Evolutionary conservation across 2,888 invertebrate genomes (phyloP), one percentile per base, ranked within the genome.

Genomic region (Cordylochernes scorpioides): DNA sequence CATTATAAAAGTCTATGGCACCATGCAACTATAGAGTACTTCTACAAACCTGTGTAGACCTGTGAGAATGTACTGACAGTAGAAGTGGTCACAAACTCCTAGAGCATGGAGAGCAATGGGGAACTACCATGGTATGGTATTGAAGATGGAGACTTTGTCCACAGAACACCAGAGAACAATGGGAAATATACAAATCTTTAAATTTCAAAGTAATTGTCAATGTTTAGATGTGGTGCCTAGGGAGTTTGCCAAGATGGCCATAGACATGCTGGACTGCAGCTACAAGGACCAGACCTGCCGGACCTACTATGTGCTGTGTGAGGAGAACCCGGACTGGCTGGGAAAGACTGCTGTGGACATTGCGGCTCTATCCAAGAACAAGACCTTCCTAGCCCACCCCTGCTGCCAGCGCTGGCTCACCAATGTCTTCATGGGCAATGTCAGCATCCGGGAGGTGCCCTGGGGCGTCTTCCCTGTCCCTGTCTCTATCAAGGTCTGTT

Each of bases 341-440:
- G 34, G 38, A 21, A 35, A 35, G 27, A 42, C 41, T 16, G 40
- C 39, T 15, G 39, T 42, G 3, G 41, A 42, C 15, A 34, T 41
- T 25, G 42, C 42, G 9, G 36, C 39, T 21, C 31, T 29, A 21
- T 39, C 41, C 17, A 30, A 35, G 25, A 38, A 39, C 27, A 33
- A 39, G 10, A 45, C 46, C 29, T 51, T 52, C 39, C 44, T 52
- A 19, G 48, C 51, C 10, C 52, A 52, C 33, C 46, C 48, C 4
- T 48, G 48, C 29, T 52, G 52, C 38, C 52, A 52, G 42, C 47
- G 48, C 33, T 50, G 50, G 47, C 40, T 52, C 10, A 46, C 45
- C 1, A 45, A 46, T 25, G 41, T 45, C 17, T 47, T 49, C 39
- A 40, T 44, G 28, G 52, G 52, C 7, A 40, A 46, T 17, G 44